phyloP scores from a whole-genome alignment of 2,797 vertebrate species.

The Yasuhikotakia modesta region DNA sequence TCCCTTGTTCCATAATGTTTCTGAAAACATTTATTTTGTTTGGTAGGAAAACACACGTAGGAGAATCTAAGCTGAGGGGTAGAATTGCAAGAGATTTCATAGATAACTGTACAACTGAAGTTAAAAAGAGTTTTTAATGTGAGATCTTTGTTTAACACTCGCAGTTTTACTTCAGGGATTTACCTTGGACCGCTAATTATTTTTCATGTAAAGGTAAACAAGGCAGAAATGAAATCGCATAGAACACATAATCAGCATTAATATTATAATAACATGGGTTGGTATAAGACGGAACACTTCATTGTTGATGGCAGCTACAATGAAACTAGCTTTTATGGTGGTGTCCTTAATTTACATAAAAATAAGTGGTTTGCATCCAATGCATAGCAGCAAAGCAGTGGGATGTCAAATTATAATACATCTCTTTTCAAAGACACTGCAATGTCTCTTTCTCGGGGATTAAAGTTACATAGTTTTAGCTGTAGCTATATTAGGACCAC shows the following conservation, averaged over 20 bases:
- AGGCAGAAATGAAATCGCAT: constrained; percentile 15
- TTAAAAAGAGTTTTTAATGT: constrained; percentile 20
- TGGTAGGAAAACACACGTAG: constrained; percentile 20
- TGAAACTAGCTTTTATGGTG: constrained; percentile 35
- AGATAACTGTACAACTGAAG: constrained; percentile 18
- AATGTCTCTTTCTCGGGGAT: constrained; percentile 35
- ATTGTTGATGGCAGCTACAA: constrained; percentile 42
- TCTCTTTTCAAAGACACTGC: constrained; percentile 35
- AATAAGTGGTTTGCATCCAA: constrained; percentile 35
- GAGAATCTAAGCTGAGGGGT: constrained; percentile 16
- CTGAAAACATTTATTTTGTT: constrained; percentile 32
- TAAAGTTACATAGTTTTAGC: constrained; percentile 38
- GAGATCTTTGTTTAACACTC: constrained; percentile 20
- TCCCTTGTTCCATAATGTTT: constrained; percentile 16
- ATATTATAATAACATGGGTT: constrained; percentile 34
- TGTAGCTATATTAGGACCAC: constrained; percentile 44
- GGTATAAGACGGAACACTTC: constrained; percentile 23
- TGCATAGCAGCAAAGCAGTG: constrained; percentile 47
- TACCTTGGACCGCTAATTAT: constrained; percentile 23
- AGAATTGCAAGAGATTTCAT: constrained; percentile 22
- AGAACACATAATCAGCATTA: constrained; percentile 36
- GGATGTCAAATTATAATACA: constrained; percentile 35
- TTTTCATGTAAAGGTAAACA: constrained; percentile 34
- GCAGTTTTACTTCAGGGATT: constrained; percentile 26
- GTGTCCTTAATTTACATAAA: constrained; percentile 41